Evolutionary conservation across 1,140 invertebrate species (phyloP), one percentile per base, ranked within the genome.

Genomic region (Tetranychus urticae): DNA sequence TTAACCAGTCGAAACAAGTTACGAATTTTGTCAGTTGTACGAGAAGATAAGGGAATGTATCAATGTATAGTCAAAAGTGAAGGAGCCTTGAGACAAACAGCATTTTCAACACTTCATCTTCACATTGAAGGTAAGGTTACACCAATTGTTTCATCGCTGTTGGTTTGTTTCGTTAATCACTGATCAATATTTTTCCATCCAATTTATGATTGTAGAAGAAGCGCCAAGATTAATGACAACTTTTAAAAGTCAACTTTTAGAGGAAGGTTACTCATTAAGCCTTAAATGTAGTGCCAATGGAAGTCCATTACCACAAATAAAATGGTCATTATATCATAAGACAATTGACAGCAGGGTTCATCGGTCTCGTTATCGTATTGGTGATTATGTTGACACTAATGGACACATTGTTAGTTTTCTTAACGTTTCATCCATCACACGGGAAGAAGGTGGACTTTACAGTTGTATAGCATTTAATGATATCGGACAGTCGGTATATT

Each of bases 201-300:
- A 3, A 3, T 47, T 8, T 12, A 47, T 47, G 23, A 37, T 54
- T 52, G 36, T 4, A 62, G 36, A 37, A 14, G 46, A 59, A 36
- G n/a, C 37, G n/a, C 23, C 39, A 23, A n/a, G 7, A 35, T 23
- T 31, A 13, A 14, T 46, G 36, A 56, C 54, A 45, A 57, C 45
- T 31, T 56, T 56, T 23, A 14, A 56, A 39, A 35, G 34, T 39
- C 55, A 39, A n/a, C 14, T 56, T 14, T 33, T 56, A 10, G 55
- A 56, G 36, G 34, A n/a, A 8, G 55, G 55, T n/a, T 36, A 35
- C 14, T 14, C 55, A 36, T 36, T 88, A 52, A 86, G 84, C 56
- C 74, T 91, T 58, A 85, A 85, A 71, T 91, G 87, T 71, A 83
- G 81, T 45, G 85, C 85, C 60, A 78, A 82, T 50, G 86, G 86